Base-by-base conservation (phyloP, 2,888 invertebrate genomes). In the Sphaeridia pumilis region DNA sequence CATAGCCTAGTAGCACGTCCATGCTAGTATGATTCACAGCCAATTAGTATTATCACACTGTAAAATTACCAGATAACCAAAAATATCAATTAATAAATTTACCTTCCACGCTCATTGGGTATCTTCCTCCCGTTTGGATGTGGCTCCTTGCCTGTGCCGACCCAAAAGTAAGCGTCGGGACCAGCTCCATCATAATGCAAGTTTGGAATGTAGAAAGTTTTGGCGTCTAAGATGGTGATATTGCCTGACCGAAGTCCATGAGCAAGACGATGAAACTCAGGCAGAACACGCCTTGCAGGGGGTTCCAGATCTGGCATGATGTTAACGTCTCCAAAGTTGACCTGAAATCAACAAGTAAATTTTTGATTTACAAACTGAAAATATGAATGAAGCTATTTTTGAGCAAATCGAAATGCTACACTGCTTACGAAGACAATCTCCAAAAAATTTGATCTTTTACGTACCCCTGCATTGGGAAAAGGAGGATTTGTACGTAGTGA, bases 131-230 rank as follows among this genome's bases (percentile, higher is more conserved):
- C 90, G 71, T 82, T 81, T 20, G 83, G 75, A 66, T 78, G 81
- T 0, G 89, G 88, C 62, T 86, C 84, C 0, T 80, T 74, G 3
- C 89, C 90, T 65, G 82, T 88, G 17, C 92, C 90, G n/a, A 89
- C 89, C 86, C 87, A 89, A 72, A 92, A 92, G 71, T 87, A 90
- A 1, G 90, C 89, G 69, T 90, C 90, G 1, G 89, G 89, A 0
- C 88, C 90, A 1, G 83, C 84, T 27, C 90, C 90, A 66, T 92
- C 90, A 68, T 90, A 92, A 67, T 89, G 88, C 64, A 92, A 73
- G 73, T 90, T 89, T 5, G 90, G 89, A 61, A 92, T 89, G 72
- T 85, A 85, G 72, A 92, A 83, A 0, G 92, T 90, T 72, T 87
- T 87, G 34, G 88, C 87, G 71, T 92, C 90, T 52, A 92, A 72